These are phyloP conservation scores for Syngnathoides biaculeatus DNA, from an alignment of 2,113 vertebrate genomes.

Conservation along the genomic window DNA sequence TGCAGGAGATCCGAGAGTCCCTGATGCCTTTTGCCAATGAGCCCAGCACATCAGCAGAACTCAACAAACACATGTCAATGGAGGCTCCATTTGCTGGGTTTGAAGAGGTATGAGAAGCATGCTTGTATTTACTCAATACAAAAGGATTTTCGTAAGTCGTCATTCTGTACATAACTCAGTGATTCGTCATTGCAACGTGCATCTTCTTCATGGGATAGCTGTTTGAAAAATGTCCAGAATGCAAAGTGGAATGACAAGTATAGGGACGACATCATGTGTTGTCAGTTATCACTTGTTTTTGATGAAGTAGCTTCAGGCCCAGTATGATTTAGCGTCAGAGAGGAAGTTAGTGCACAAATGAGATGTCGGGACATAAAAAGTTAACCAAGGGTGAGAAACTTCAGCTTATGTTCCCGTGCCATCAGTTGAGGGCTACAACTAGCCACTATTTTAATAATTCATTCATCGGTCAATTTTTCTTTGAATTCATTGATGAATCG, in stretches of 20 bases:
- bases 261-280: not conserved
- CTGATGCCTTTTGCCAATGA: conserved; percentile 89
- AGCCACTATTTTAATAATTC: too few relatives aligned
- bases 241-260: conserved; percentile 59
- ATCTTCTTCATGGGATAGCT: conserved; percentile 25
- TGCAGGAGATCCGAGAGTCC: conserved; percentile 93
- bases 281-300: conserved; percentile 23
- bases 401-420: too few relatives aligned
- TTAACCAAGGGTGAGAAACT: not conserved
- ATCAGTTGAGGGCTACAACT: too few relatives aligned
- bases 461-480: too few relatives aligned
- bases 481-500: too few relatives aligned
- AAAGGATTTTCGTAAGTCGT: conserved; percentile 6
- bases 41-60: conserved; percentile 72
- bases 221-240: conserved; percentile 58
- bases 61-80: conserved; percentile 84
- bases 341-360: not conserved
- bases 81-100: conserved; percentile 84
- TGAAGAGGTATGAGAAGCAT: conserved; percentile 82
- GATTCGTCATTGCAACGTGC: conserved; percentile 17
- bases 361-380: too few relatives aligned
- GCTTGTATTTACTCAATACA: not conserved
- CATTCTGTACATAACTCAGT: conserved; percentile 32
- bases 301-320: not conserved
- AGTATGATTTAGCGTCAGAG: not conserved